Evolutionary conservation across 2,797 vertebrate species (phyloP).

Genomic region (Arctocebus calabarensis): DNA sequence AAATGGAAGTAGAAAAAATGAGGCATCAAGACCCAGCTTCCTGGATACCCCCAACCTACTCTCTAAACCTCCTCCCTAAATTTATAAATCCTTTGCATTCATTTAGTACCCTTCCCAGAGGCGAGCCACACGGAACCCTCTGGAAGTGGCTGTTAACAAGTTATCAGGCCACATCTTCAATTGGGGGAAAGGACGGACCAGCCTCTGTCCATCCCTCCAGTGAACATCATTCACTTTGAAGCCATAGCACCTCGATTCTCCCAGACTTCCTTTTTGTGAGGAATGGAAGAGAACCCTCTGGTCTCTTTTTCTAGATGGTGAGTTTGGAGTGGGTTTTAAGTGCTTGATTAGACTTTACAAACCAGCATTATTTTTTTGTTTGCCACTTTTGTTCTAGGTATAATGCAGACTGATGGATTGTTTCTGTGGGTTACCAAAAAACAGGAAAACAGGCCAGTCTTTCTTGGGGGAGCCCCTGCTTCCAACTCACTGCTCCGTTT

Average conservation of each 20-base stretch:
- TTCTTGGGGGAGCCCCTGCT: neutral
- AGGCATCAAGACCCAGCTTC: neutral
- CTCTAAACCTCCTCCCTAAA: neutral
- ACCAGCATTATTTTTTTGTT: neutral
- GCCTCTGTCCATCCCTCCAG: neutral
- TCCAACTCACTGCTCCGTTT: neutral
- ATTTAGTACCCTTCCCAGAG: neutral
- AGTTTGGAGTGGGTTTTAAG: slow-evolving; percentile 27
- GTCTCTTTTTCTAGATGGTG: neutral
- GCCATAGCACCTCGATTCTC: neutral
- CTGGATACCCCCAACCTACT: neutral
- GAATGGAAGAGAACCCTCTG: neutral
- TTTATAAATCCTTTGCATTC: neutral
- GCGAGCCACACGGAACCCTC: neutral
- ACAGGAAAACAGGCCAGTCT: slow-evolving; percentile 44
- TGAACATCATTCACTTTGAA: neutral
- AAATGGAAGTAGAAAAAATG: neutral
- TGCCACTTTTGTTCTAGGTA: slow-evolving; percentile 23
- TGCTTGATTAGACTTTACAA: neutral
- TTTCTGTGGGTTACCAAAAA: slow-evolving; percentile 70
- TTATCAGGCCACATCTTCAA: neutral
- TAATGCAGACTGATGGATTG: neutral
- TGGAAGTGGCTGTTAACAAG: slow-evolving; percentile 17
- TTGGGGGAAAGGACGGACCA: neutral
- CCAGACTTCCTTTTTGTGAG: neutral